Conservation (phyloP, 92 coral and sea anemone species). For the Phenganax marumi region DNA sequence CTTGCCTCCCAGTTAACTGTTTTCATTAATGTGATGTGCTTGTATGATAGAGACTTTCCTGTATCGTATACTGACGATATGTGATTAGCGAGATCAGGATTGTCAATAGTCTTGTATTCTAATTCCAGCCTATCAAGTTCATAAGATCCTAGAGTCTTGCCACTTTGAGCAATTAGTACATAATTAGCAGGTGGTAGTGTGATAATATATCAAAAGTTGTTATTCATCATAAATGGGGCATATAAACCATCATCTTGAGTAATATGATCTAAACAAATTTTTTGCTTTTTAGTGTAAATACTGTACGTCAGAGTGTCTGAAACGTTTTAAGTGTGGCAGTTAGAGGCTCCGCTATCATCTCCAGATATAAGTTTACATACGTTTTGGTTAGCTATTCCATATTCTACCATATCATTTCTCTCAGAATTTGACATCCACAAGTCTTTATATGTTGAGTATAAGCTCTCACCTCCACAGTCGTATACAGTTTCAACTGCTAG, state of each 20-base stretch:
- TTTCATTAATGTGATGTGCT: slow-evolving; percentile 8
- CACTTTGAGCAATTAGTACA: slow-evolving; percentile 7
- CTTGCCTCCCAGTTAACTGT: neutral
- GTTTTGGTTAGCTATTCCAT: slow-evolving; percentile 19
- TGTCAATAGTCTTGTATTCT: slow-evolving; percentile 36
- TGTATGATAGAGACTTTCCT: neutral
- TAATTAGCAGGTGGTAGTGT: neutral
- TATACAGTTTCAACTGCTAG: slow-evolving; percentile 18
- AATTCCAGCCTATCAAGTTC: neutral
- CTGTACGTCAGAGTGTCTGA: neutral
- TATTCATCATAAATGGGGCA: slow-evolving; percentile 16
- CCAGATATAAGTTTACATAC: slow-evolving; percentile 3
- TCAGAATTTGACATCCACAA: slow-evolving; percentile 7
- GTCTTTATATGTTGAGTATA: neutral
- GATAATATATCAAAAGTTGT: slow-evolving; percentile 2
- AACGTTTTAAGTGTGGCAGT: neutral
- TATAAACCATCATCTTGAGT: neutral
- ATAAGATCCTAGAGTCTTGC: neutral
- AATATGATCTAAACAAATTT: neutral
- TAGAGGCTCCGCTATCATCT: slow-evolving; percentile 1
- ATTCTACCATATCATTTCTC: neutral
- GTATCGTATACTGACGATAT: neutral
- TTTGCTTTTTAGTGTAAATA: neutral
- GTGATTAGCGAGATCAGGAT: neutral
- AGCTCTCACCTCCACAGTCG: neutral